Evolutionary conservation across 2,888 invertebrate genomes (phyloP).

Genomic region (Epsilonema sp.): DNA sequence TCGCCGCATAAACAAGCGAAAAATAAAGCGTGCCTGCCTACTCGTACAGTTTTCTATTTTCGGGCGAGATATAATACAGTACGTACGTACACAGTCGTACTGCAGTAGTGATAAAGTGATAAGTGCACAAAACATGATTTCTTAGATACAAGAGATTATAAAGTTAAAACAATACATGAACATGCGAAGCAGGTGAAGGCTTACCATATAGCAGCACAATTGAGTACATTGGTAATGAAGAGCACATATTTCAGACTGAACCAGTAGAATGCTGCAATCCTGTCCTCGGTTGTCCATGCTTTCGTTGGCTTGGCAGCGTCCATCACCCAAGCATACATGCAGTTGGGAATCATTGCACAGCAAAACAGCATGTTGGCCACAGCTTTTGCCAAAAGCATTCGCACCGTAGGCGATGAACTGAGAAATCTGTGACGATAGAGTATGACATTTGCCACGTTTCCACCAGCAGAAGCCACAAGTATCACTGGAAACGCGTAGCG

Average conservation of each 20-base stretch:
- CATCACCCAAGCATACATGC: not conserved
- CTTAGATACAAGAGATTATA: too few relatives aligned
- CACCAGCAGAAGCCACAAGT: too few relatives aligned
- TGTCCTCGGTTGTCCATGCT: too few relatives aligned
- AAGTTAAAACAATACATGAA: not conserved
- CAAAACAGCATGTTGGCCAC: slow-evolving; percentile 5
- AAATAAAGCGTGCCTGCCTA: too few relatives aligned
- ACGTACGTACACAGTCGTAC: too few relatives aligned
- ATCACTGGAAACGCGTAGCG: too few relatives aligned
- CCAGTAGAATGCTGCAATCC: not conserved
- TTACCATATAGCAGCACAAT: not conserved
- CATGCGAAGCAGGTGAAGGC: not conserved
- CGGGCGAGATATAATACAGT: too few relatives aligned
- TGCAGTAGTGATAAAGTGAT: too few relatives aligned
- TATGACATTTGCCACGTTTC: not conserved
- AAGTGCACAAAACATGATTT: too few relatives aligned
- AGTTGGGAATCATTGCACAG: not conserved
- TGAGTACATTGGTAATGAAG: not conserved
- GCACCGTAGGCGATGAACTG: slow-evolving; percentile 6
- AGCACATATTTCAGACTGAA: not conserved
- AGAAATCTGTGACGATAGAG: slow-evolving; percentile 5
- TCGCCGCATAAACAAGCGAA: too few relatives aligned
- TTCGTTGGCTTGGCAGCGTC: not conserved
- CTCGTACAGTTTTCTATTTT: too few relatives aligned
- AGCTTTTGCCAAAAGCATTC: slow-evolving; percentile 4